Conservation (phyloP, 2,888 invertebrate species). For the Agrilus mali region DNA sequence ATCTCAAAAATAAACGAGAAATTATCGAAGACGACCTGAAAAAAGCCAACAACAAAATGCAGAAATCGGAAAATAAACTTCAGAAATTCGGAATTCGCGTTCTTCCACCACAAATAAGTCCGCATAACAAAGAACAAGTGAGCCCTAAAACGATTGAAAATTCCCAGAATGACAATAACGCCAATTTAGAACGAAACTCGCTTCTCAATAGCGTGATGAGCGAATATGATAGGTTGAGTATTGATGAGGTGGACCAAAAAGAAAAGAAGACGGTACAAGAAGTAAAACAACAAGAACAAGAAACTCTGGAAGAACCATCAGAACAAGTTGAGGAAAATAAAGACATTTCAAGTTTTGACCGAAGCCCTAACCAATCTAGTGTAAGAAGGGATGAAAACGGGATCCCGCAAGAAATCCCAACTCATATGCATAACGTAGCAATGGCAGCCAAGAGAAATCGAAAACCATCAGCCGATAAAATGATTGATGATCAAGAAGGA, state of each 20-base stretch:
- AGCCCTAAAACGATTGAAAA: conserved; percentile 30
- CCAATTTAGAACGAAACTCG: conserved; percentile 21
- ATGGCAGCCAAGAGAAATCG: conserved; percentile 56
- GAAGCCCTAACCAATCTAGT: conserved; percentile 44
- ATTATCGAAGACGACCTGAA: conserved; percentile 6
- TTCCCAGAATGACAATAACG: conserved; percentile 32
- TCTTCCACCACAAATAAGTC: conserved; percentile 31
- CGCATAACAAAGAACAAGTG: conserved; percentile 16
- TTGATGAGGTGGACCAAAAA: conserved; percentile 1
- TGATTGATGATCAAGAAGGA: conserved; percentile 19
- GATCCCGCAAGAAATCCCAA: conserved; percentile 58
- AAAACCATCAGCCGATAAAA: conserved; percentile 36
- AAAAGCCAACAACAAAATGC: conserved; percentile 34
- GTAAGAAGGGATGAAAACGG: conserved; percentile 46
- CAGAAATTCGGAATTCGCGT: conserved; percentile 58
- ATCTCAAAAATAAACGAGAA: conserved; percentile 19
- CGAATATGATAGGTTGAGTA: conserved; percentile 1
- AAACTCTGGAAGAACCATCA: conserved; percentile 30
- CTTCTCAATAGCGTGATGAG: not conserved
- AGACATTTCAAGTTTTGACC: conserved; percentile 18
- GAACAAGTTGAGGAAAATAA: conserved; percentile 1
- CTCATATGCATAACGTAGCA: conserved; percentile 59
- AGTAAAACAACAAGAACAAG: conserved; percentile 15
- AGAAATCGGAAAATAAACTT: conserved; percentile 44
- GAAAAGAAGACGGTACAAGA: conserved; percentile 23